Base-by-base conservation (phyloP, 2,888 invertebrate genomes). In the Leptothorax acervorum region DNA sequence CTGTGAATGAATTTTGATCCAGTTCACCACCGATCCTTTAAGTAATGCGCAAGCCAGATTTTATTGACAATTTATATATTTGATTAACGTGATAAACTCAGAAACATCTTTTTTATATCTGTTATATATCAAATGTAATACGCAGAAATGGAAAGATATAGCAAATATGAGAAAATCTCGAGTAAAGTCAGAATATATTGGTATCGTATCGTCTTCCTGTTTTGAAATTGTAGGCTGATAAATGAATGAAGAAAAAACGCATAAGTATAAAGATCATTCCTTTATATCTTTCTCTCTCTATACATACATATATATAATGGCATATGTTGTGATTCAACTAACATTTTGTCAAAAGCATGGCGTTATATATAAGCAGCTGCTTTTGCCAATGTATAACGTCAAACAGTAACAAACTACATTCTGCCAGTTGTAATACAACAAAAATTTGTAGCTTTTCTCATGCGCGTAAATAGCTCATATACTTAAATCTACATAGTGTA, bases 341-440 rank as follows among this genome's bases (percentile, higher is more conserved):
- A 76, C 83, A 88, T 42, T 45, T 55, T 78, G 23, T 53, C n/a
- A 57, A 87, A 57, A 62, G 73, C 39, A 45, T 53, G 39, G 23
- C 18, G 23, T 35, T 35, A 5, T 35, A 35, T 35, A 35, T 35
- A 6, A 6, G 6, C 4, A 35, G 6, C 35, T 35, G 42, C 42
- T 42, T 42, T 42, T 42, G 42, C 42, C 9, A 42, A 42, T 42
- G 35, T 71, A 65, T 28, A 45, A 45, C 65, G 82, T 82, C 39
- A 76, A 83, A 84, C 62, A 82, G 78, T 90, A 91, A 85, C 85
- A 91, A 90, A 90, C 86, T 91, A 90, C 66, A 87, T 86, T 71
- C 84, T 68, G 84, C 66, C 82, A 82, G 75, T 85, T 82, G 81
- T 81, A 86, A 86, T 86, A 83, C 86, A 88, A 88, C 75, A 90